These are phyloP conservation scores for Pristionchus maxplancki DNA, from an alignment of 2,888 invertebrate species.

Conservation along the genomic window DNA sequence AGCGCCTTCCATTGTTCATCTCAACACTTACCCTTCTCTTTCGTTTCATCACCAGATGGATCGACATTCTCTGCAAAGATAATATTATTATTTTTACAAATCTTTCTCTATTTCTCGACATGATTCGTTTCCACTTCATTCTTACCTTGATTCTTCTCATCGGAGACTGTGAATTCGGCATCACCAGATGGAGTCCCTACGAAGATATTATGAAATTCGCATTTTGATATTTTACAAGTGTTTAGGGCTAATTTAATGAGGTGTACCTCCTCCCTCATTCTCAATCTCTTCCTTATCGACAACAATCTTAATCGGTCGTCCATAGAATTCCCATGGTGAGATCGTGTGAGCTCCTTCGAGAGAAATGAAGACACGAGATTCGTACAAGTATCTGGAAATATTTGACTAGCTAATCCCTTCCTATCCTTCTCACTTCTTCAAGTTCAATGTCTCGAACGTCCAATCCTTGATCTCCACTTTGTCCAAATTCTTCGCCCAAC, in stretches of 20 bases:
- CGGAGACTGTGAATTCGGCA: background rate
- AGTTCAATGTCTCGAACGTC: background rate
- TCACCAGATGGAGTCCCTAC: background rate
- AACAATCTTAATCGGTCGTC: constrained; percentile 32
- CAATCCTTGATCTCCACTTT: background rate
- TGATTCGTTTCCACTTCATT: no score
- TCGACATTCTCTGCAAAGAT: background rate
- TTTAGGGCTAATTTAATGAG: background rate
- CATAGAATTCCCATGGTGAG: constrained; percentile 48
- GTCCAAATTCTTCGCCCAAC: background rate
- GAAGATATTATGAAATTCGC: background rate
- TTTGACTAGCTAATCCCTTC: background rate
- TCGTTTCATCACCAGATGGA: background rate
- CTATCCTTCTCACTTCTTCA: background rate
- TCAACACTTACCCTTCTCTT: background rate
- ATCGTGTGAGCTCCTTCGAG: constrained; percentile 40
- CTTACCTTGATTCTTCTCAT: background rate
- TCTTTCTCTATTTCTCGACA: background rate
- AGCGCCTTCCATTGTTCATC: background rate
- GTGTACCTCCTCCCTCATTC: background rate
- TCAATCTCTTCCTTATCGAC: background rate
- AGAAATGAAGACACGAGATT: background rate
- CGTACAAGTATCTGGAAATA: background rate
- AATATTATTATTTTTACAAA: background rate
- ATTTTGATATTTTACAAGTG: no score